Conservation (phyloP, 1,140 invertebrate species). For the Papilio xuthus region DNA sequence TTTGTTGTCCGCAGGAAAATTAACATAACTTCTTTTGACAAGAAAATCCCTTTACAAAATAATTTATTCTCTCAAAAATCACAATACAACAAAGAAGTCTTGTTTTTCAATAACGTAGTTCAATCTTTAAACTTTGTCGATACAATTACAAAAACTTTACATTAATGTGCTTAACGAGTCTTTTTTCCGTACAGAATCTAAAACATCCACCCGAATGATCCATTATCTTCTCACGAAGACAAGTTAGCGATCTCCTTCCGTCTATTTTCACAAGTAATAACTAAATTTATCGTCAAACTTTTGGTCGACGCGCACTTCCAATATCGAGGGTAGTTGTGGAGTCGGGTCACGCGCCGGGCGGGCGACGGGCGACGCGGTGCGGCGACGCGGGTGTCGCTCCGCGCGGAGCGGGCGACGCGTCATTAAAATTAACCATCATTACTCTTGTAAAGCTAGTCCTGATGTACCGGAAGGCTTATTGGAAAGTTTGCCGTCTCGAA, state of each 20-base stretch:
- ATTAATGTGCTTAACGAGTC: constrained; percentile 76
- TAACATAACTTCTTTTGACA: not conserved
- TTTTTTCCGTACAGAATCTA: constrained; percentile 74
- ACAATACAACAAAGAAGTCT: not conserved
- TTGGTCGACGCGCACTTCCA: constrained; percentile 74
- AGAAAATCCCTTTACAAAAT: not conserved
- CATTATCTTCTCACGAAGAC: constrained; percentile 80
- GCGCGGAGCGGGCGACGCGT: constrained; percentile 66
- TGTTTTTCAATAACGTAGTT: constrained; percentile 33
- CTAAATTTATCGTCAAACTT: constrained; percentile 81
- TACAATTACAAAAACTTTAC: constrained; percentile 71
- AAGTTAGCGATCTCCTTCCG: constrained; percentile 81
- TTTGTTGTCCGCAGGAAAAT: not conserved
- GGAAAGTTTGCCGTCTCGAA: constrained; percentile 65
- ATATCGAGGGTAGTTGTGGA: constrained; percentile 69
- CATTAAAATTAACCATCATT: constrained; percentile 82
- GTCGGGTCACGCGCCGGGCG: constrained; percentile 69
- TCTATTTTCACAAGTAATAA: constrained; percentile 82
- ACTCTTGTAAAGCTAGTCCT: constrained; percentile 75
- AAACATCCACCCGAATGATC: constrained; percentile 78
- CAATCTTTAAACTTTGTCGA: constrained; percentile 51
- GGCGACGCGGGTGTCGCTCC: constrained; percentile 55
- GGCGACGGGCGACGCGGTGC: constrained; percentile 49
- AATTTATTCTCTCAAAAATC: not conserved
- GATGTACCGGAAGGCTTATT: constrained; percentile 71